Evolutionary conservation across 2,113 vertebrate species (phyloP).

Genomic region (Protomyctophum bolini): DNA sequence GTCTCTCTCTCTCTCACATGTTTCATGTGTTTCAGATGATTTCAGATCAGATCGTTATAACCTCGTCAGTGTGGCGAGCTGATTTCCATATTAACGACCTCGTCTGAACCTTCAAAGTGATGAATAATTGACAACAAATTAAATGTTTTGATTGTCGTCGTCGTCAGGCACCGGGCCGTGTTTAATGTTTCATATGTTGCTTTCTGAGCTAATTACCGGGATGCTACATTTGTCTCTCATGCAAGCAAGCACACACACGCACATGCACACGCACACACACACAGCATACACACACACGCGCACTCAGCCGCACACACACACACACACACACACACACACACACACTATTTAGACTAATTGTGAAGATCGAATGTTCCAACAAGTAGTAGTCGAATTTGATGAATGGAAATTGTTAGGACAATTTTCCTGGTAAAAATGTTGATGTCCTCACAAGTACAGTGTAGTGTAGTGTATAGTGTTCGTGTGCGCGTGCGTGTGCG

Average conservation of each 20-base stretch:
- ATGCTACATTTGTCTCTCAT: conserved; percentile 85
- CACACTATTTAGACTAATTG: no score
- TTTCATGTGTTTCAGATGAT: conserved; percentile 68
- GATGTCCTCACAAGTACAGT: no score
- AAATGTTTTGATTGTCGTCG: conserved; percentile 97
- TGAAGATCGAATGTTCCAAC: no score
- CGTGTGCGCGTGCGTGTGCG: no score
- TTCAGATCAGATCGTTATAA: conserved; percentile 92
- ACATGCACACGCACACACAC: no score
- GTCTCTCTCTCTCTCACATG: background rate
- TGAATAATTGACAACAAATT: conserved; percentile 99
- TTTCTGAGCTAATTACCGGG: conserved; percentile 95
- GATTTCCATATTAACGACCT: conserved; percentile 99
- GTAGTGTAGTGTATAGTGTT: no score
- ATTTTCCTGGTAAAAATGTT: no score
- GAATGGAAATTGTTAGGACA: no score
- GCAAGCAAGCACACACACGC: background rate
- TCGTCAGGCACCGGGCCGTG: conserved; percentile 85
- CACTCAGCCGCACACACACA: no score
- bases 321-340: no score
- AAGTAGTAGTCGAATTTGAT: no score
- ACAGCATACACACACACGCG: no score
- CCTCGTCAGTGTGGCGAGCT: conserved; percentile 95
- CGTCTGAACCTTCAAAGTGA: conserved; percentile 98
- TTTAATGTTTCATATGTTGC: conserved; percentile 97